A percentile compares a stretch with the other conserved stretches of the same genome.
Evolutionary conservation across 2,113 vertebrate species (phyloP).

Genomic region (Cranoglanis bouderius): DNA sequence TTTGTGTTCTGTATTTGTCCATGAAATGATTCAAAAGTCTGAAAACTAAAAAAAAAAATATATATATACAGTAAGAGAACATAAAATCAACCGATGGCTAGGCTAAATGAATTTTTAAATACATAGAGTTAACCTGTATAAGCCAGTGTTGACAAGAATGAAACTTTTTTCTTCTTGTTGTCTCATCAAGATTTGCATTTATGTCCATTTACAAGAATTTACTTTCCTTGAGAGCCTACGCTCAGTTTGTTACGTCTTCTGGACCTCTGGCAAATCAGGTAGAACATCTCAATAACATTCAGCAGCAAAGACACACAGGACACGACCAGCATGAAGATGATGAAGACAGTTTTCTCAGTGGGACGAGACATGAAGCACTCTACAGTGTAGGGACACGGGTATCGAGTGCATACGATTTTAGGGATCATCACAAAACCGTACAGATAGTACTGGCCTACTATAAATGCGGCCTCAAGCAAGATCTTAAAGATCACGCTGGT

Average conservation of each 20-base stretch:
- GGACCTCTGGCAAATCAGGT: slow-evolving; percentile 68
- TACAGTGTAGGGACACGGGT: slow-evolving; percentile 89
- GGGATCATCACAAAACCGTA: slow-evolving; percentile 89
- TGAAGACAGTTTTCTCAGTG: slow-evolving; percentile 96
- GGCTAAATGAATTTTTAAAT: neutral
- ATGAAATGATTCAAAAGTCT: neutral
- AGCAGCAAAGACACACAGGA: slow-evolving; percentile 87
- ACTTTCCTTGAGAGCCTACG: neutral
- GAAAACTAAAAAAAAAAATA: neutral
- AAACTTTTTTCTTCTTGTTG: neutral
- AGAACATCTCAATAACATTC: slow-evolving; percentile 90
- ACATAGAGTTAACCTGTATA: neutral
- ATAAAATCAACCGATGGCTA: neutral
- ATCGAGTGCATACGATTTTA: slow-evolving; percentile 79
- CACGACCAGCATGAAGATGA: slow-evolving; percentile 78
- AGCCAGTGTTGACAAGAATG: neutral
- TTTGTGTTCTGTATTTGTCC: neutral
- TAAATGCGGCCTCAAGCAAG: slow-evolving; percentile 86
- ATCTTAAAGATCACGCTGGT: slow-evolving; percentile 87
- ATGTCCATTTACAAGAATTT: neutral
- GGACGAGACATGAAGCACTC: slow-evolving; percentile 97
- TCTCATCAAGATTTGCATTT: neutral
- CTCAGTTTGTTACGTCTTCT: neutral
- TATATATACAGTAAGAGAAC: neutral
- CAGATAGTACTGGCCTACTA: slow-evolving; percentile 89